Evolutionary conservation across 2,888 invertebrate genomes (phyloP).

Genomic region (Coelinius sp.): DNA sequence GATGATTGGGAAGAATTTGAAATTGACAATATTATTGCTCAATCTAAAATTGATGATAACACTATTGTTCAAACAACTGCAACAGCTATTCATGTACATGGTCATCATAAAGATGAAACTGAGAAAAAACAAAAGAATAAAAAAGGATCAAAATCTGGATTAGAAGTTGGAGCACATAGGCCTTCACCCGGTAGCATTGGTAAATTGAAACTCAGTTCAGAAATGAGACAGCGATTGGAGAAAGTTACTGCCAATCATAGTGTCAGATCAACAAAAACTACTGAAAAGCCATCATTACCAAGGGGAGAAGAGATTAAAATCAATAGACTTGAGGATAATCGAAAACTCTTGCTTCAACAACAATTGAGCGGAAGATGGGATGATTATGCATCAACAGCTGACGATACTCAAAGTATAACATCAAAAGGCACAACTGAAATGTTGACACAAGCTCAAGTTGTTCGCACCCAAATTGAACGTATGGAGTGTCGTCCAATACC

Average conservation of each 20-base stretch:
- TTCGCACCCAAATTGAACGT: conserved; percentile 74
- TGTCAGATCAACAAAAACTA: conserved; percentile 83
- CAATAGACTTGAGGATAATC: conserved; percentile 86
- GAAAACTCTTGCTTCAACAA: conserved; percentile 87
- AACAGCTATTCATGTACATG: conserved; percentile 61
- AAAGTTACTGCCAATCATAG: conserved; percentile 92
- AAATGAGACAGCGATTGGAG: conserved; percentile 92
- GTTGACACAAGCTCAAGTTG: conserved; percentile 70
- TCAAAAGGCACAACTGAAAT: conserved; percentile 69
- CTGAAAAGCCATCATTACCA: conserved; percentile 77
- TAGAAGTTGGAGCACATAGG: conserved; percentile 86
- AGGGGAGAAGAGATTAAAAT: conserved; percentile 78
- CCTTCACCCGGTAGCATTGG: conserved; percentile 91
- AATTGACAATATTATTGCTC: conserved; percentile 74
- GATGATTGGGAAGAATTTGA: conserved; percentile 92
- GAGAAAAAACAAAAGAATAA: conserved; percentile 51
- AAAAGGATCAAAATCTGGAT: conserved; percentile 71
- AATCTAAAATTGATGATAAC: conserved; percentile 56
- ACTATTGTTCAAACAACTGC: conserved; percentile 43
- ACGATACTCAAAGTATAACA: conserved; percentile 67
- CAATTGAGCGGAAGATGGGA: conserved; percentile 78
- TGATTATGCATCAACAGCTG: conserved; percentile 68
- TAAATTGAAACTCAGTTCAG: conserved; percentile 89
- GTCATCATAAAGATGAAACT: conserved; percentile 63
- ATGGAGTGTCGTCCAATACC: conserved; percentile 74